These are phyloP conservation scores for Brachionus calyciflorus DNA, from an alignment of 1,140 invertebrate genomes.

Conservation along the genomic window DNA sequence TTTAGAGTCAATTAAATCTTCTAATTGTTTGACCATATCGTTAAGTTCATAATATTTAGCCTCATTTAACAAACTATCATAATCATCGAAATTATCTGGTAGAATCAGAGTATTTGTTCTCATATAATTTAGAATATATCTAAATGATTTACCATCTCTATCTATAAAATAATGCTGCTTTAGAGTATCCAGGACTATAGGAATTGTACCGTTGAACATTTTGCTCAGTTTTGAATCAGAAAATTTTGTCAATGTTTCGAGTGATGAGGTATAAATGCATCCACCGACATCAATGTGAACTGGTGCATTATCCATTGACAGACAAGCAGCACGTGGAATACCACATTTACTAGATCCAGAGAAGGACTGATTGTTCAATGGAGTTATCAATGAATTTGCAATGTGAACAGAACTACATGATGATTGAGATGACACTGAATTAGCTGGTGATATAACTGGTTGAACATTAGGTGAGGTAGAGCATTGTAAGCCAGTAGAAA, in stretches of 20 bases:
- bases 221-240: slow-evolving; percentile 54
- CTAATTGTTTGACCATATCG: slow-evolving; percentile 42
- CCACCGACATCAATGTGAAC: slow-evolving; percentile 56
- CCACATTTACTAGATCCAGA: slow-evolving; percentile 18
- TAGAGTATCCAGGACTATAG: slow-evolving; percentile 55
- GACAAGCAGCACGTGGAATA: slow-evolving; percentile 26
- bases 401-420: slow-evolving; percentile 20
- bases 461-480: slow-evolving; percentile 9
- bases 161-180: slow-evolving; percentile 53
- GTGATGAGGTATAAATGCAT: slow-evolving; percentile 54
- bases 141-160: slow-evolving; percentile 38
- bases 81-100: slow-evolving; percentile 42
- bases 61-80: slow-evolving; percentile 9
- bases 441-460: slow-evolving; percentile 4
- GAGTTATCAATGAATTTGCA: slow-evolving; percentile 7
- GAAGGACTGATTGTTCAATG: slow-evolving; percentile 15
- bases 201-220: slow-evolving; percentile 57
- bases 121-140: slow-evolving; percentile 46
- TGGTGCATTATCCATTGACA: slow-evolving; percentile 37
- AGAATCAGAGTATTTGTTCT: slow-evolving; percentile 6
- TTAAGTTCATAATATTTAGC: slow-evolving; percentile 37
- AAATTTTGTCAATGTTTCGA: slow-evolving; percentile 54
- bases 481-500: background rate
- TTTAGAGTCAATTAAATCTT: slow-evolving; percentile 38
- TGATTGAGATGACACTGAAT: slow-evolving; percentile 26